These are phyloP conservation scores for Aplysina aerophoba DNA, from an alignment of 37 sponge, comb jelly and placozoan species.

Conservation along the genomic window DNA sequence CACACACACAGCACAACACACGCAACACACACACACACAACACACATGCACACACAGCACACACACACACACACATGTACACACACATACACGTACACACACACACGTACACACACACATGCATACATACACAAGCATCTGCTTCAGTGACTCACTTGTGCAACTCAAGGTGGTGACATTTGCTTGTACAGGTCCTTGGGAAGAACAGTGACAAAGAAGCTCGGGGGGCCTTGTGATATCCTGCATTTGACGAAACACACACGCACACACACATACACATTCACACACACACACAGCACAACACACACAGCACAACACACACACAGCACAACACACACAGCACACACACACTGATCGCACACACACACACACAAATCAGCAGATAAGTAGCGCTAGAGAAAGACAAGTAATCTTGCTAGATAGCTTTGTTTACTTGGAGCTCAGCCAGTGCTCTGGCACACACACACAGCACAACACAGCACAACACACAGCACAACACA, in stretches of 20 bases:
- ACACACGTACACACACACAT: constrained; percentile 44
- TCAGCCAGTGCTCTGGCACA: too few relatives aligned
- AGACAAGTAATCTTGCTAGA: too few relatives aligned
- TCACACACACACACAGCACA: constrained; percentile 39
- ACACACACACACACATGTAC: constrained; percentile 48
- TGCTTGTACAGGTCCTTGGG: too few relatives aligned
- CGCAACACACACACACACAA: constrained; percentile 27
- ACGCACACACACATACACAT: constrained; percentile 28
- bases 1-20: constrained; percentile 34
- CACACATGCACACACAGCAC: constrained; percentile 36
- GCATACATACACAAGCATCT: constrained; percentile 1
- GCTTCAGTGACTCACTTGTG: background rate
- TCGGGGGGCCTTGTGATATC: too few relatives aligned
- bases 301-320: constrained; percentile 43
- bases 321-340: constrained; percentile 13
- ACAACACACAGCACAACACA: constrained; percentile 16
- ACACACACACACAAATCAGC: constrained; percentile 37
- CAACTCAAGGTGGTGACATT: background rate
- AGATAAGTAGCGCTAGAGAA: too few relatives aligned
- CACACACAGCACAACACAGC: constrained; percentile 1
- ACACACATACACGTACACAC: constrained; percentile 38
- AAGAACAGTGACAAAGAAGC: too few relatives aligned
- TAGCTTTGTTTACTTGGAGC: too few relatives aligned
- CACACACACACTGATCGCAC: constrained; percentile 9
- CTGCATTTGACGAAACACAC: constrained; percentile 14